Base-by-base conservation (phyloP, 1,140 invertebrate species). In the Drosophila orosa region DNA sequence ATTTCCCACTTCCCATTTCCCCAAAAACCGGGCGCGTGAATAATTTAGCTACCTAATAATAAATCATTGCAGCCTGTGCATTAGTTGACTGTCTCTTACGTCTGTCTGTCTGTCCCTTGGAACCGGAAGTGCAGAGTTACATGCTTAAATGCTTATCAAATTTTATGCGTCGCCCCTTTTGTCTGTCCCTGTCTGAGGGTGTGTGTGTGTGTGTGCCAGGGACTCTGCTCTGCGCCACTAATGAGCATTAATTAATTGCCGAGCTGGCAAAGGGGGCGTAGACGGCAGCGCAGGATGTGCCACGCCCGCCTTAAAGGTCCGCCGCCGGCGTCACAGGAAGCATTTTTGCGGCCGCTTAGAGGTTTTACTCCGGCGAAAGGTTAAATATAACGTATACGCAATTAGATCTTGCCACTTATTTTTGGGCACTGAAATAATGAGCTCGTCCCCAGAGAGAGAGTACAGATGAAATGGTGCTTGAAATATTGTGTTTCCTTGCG, bases 91-190 rank as follows among this genome's bases (percentile, higher is more conserved):
- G 73, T 75, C 60, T 50, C 73, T 39, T 24, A 25, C 24, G 59
- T 50, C 48, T 69, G 67, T 56, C 65, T 57, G 67, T 57, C 27
- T 69, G 65, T 19, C 62, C 54, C 66, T 33, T 52, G 54, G 42
- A 59, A 74, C 47, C 79, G 83, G 83, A 87, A 83, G 79, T 87
- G 83, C 80, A 82, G 76, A 83, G 77, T 87, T 89, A 89, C 80
- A 89, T 87, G 84, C 84, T 84, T 89, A 87, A 87, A 87, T 89
- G 84, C 84, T 87, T 87, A 87, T 89, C 84, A 87, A 87, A 89
- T 87, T 89, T 89, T 77, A 89, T 87, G 84, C 78, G 56, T 60
- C 62, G 66, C 35, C 74, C 19, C 42, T 22, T 67, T 80, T 47
- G 47, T 48, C n/a, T 48, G 27, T 3, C 4, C 9, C 7, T 24